Evolutionary conservation across 92 coral and sea anemone genomes (phyloP), one percentile per base, ranked within the genome.

Genomic region (Epizoanthus stellaris): DNA sequence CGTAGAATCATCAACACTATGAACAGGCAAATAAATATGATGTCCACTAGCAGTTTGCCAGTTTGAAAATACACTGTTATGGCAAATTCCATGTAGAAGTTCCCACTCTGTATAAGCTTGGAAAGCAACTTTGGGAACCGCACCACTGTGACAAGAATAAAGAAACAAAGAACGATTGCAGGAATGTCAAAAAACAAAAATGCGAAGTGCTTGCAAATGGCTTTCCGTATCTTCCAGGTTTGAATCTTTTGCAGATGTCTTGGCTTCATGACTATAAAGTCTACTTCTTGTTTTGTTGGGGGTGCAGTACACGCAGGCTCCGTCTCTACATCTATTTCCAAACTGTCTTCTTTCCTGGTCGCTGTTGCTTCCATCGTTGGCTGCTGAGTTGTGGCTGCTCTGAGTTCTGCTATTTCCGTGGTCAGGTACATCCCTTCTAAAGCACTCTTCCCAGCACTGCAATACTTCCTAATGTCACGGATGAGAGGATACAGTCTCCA

Each of bases 81-180:
- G 14, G 99, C 97, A 86, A 96, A 96, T 76, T 96, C 99, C 90
- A 89, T 80, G 85, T 92, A 96, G 85, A 96, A 93, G 80, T 95
- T 86, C 2, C 98, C 99, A 34, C 94, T 85, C 38, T 95, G 98
- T 21, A 96, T 10, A 42, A 96, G 95, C 81, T 93, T 95, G 79
- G 98, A 89, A 47, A 96, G 56, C 59, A 95, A 40, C 59, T 95
- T 91, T 10, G 98, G 98, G 7, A 94, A 76, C 40, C 98, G 96
- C 38, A 96, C 80, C 5, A 95, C 84, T 61, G 99, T 96, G 14
- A 95, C 89, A 9, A 95, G 65, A 14, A 95, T 77, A 54, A 96
- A 12, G n/a, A 93, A 81, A 47, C 93, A 82, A n/a, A 85, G 85
- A 1, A 84, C 86, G 72, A 96, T 89, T 39, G 98, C 99, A 58